Evolutionary conservation across 1,140 invertebrate species (phyloP), one percentile per base, ranked within the genome.

Genomic region (Zaprionus capensis): DNA sequence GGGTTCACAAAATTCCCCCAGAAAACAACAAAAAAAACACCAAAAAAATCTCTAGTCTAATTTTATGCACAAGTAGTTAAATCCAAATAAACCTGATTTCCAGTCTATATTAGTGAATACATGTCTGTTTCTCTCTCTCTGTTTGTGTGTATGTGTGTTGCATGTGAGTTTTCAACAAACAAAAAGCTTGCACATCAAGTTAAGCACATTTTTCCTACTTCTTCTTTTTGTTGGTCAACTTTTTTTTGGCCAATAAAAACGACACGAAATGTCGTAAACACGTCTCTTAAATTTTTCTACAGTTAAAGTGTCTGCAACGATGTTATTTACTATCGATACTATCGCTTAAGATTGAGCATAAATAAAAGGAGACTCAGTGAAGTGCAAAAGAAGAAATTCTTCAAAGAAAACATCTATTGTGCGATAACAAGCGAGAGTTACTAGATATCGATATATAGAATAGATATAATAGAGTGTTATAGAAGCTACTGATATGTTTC

Each of bases 31-130:
- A 38, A 15, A 38, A 38, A 14, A 26, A 3, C 2, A 1, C 22
- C 15, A 7, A 53, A 3, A 62, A 70, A 14, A 53, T 62, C 44
- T 70, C 67, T 70, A 53, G 58, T 62, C 57, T 41, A 70, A 70
- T 62, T 70, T 62, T 53, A 70, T 70, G 58, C 67, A 70, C 46
- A 26, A 41, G 44, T 53, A 38, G 57, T 69, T 62, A 70, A 70
- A 62, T 62, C 46, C 20, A 12, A 51, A 22, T 22, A 70, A 70
- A 70, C 67, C 67, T 70, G 67, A 70, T 70, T 28, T 53, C n/a
- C 67, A 34, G 56, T 62, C 51, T 38, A 62, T 53, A 70, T 58
- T 17, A 46, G 20, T 62, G 57, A 31, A 26, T 62, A 34, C 44
- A n/a, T 53, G 17, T 12, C 9, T 53, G 17, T 38, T 38, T 38